phyloP scores from a whole-genome alignment of 2,888 invertebrate genomes.

The Mythimna impura region DNA sequence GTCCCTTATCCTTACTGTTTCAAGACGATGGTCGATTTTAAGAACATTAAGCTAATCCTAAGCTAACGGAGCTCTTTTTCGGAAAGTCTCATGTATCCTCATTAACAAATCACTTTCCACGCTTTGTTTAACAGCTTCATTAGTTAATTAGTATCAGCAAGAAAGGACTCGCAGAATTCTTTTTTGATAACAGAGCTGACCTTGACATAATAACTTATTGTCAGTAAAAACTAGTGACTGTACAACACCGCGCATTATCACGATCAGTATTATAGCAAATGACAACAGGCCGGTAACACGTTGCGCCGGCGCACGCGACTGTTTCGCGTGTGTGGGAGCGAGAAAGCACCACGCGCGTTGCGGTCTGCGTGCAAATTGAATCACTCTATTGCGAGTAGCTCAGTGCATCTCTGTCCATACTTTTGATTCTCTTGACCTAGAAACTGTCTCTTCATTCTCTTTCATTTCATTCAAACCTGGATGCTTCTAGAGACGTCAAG shows the following conservation, averaged over 20 bases:
- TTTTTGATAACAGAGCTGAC: background rate
- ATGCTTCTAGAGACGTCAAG: background rate
- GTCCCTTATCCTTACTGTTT: too few relatives aligned
- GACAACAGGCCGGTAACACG: background rate
- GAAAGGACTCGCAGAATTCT: background rate
- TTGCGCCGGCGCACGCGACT: background rate
- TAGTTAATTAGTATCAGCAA: background rate
- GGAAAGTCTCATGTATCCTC: background rate
- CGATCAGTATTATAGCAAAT: background rate
- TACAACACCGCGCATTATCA: background rate
- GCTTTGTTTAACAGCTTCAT: background rate
- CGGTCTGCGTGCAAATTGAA: background rate
- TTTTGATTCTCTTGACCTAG: conserved; percentile 20
- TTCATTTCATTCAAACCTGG: background rate
- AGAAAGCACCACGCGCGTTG: conserved; percentile 33
- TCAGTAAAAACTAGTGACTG: background rate
- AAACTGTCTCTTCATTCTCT: background rate
- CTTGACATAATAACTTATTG: background rate
- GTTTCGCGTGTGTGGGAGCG: conserved; percentile 10
- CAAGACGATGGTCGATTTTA: background rate
- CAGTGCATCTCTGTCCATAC: conserved; percentile 8
- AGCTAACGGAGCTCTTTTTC: background rate
- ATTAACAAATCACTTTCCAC: background rate
- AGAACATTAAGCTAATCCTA: too few relatives aligned
- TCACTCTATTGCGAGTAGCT: background rate